Evolutionary conservation across 2,797 vertebrate genomes (phyloP).

Genomic region (Enteromius argenteus): DNA sequence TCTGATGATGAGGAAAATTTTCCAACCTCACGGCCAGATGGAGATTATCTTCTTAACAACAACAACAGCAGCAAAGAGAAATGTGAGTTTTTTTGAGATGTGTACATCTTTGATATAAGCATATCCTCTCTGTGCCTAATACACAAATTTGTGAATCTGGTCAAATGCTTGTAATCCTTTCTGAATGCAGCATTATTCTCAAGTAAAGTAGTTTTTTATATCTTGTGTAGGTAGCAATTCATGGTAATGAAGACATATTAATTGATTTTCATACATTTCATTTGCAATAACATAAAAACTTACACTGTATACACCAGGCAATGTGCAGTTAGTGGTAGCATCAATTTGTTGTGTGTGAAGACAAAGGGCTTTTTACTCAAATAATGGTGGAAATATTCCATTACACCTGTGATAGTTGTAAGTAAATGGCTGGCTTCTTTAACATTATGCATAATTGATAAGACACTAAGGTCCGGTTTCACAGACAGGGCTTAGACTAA

Average conservation of each 20-base stretch:
- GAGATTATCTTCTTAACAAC: conserved; percentile 89
- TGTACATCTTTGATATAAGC: background rate
- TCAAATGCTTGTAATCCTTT: background rate
- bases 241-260: background rate
- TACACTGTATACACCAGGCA: background rate
- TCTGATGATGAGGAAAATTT: conserved; percentile 95
- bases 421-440: background rate
- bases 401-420: background rate
- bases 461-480: conserved; percentile 4
- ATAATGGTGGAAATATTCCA: background rate
- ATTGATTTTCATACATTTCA: background rate
- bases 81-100: conserved; percentile 73
- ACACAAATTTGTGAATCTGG: background rate
- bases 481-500: no score
- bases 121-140: background rate
- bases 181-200: conserved; percentile 6
- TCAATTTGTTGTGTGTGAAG: background rate
- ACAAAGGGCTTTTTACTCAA: background rate
- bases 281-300: no score
- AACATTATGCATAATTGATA: background rate
- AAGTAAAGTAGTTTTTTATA: background rate
- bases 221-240: background rate
- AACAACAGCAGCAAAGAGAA: conserved; percentile 93
- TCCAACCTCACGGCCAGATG: conserved; percentile 83
- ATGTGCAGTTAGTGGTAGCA: background rate